Conservation (phyloP, 2,797 vertebrate species). For the Corythornis leucogaster region DNA sequence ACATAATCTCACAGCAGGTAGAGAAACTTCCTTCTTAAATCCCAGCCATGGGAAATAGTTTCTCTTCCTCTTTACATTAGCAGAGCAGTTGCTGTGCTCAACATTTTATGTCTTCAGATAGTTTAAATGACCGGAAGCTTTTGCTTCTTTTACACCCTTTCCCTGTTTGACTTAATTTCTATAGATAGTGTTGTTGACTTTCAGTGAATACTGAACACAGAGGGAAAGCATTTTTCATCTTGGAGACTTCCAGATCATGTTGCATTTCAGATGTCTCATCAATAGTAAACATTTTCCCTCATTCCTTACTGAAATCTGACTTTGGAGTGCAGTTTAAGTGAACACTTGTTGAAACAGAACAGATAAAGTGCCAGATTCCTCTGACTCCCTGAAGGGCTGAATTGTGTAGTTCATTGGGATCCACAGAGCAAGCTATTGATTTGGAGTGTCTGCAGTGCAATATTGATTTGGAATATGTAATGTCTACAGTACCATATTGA, state of each 20-base stretch:
- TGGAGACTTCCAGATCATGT: background rate
- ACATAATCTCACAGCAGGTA: background rate
- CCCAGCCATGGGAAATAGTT: background rate
- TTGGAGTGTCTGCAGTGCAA: background rate
- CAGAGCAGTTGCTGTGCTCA: background rate
- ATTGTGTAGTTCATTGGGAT: background rate
- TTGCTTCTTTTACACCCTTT: background rate
- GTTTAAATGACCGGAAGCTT: background rate
- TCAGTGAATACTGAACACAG: background rate
- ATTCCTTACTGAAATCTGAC: background rate
- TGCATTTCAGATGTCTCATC: background rate
- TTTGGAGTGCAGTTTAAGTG: background rate
- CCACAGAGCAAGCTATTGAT: background rate
- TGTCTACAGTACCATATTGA: background rate
- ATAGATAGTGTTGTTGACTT: background rate
- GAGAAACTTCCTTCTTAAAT: conserved; percentile 10
- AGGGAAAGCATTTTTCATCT: background rate
- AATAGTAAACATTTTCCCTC: background rate
- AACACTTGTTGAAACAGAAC: background rate
- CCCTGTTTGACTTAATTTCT: background rate
- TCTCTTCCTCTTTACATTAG: background rate
- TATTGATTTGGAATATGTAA: background rate
- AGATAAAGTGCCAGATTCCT: background rate
- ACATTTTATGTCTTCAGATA: background rate
- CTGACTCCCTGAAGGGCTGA: background rate